Conservation (phyloP, 1,140 invertebrate genomes). For the Phortica variegata region DNA sequence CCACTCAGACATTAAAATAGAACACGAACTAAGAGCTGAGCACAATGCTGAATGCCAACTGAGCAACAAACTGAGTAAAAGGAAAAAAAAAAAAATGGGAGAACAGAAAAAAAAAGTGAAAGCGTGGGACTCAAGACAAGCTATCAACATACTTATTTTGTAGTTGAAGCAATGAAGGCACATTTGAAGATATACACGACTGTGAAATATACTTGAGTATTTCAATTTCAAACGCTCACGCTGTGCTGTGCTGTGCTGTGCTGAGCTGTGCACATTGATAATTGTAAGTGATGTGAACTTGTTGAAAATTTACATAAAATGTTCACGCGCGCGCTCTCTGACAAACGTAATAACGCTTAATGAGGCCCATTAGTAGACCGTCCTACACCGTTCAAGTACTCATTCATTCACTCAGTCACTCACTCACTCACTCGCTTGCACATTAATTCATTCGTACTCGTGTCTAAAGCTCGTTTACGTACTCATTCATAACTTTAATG, state of each 20-base stretch:
- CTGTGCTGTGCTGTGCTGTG: background rate
- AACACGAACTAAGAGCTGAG: too few relatives aligned
- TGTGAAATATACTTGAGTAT: background rate
- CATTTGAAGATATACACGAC: background rate
- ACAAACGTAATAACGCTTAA: background rate
- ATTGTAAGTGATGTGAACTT: conserved; percentile 3
- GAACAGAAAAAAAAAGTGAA: conserved; percentile 2
- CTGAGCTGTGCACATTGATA: background rate
- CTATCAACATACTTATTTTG: background rate
- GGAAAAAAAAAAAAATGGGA: too few relatives aligned
- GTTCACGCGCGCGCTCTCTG: background rate
- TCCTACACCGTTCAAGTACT: too few relatives aligned
- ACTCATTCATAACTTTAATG: conserved; percentile 4
- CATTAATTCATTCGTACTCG: background rate
- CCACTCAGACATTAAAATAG: too few relatives aligned
- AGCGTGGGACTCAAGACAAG: background rate
- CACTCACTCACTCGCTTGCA: background rate
- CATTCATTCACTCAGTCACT: background rate
- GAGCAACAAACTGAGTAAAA: too few relatives aligned
- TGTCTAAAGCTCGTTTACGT: background rate
- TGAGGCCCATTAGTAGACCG: conserved; percentile 1
- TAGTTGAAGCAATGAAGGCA: background rate
- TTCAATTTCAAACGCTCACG: too few relatives aligned
- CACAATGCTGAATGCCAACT: too few relatives aligned
- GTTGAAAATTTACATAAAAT: too few relatives aligned